Base-by-base conservation (phyloP, 1,140 invertebrate genomes). In the Nymphalis io region DNA sequence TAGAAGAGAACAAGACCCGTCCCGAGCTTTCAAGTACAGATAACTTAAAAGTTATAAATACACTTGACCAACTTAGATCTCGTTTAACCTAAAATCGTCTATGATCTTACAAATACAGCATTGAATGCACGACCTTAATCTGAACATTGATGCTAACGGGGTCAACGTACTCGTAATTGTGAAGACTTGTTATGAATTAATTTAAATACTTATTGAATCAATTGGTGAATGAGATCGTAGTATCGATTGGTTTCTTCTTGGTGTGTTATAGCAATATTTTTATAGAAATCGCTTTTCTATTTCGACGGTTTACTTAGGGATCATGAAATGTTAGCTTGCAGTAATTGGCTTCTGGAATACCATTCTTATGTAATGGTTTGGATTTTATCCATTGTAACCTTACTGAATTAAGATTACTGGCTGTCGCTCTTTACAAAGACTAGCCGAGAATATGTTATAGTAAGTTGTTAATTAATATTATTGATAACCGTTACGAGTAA, bases 191-290 rank as follows among this genome's bases (percentile, higher is more conserved):
- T 51, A 51, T 51, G 48, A 51, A 51, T 51, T 51, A 51, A 51
- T 51, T 51, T 21, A 51, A 21, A 51, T 51, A 51, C 48, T 51
- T 44, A 44, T 44, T 51, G 48, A 21, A 51, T 51, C 48, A 51
- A 51, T 51, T 51, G 42, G 1, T 46, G 48, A 51, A 51, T 51
- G 48, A 51, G 20, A 51, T 51, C 18, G 20, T 20, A 51, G 20
- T 51, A 51, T 51, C 16, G 48, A 21, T 51, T 11, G 44, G 44
- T 48, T 51, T 51, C 18, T 13, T 44, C 13, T 44, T 3, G n/a
- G n/a, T 13, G 13, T 15, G 11, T n/a, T 18, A 48, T 16, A 48
- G 15, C 2, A n/a, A 15, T 42, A 15, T 42, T 42, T 3, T 15
- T 15, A 42, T 42, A n/a, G 40, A n/a, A 42, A 42, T 42, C 1